Evolutionary conservation across 2,888 invertebrate genomes (phyloP), one percentile per base, ranked within the genome.

Genomic region (Drosophila siamana): DNA sequence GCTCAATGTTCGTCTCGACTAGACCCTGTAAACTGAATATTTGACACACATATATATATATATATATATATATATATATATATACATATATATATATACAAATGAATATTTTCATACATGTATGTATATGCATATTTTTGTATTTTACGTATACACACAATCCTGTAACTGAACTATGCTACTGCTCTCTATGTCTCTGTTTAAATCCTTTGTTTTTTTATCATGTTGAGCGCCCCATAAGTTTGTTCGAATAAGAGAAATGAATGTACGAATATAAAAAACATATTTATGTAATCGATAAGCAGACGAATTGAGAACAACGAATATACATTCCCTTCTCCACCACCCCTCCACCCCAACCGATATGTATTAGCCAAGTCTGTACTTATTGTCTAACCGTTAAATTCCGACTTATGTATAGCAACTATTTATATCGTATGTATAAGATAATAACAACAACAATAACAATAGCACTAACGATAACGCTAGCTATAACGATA

Each of bases 211-310:
- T 47, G 50, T 62, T 26, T 19, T 47, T 54, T 62, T 26, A 30
- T 44, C 36, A 30, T 48, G 30, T 50, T 30, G 56, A 71, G 44
- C 50, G 40, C 54, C 19, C 28, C 46, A 54, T 55, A 51, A 52
- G 38, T 55, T 59, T 70, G 76, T 67, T 77, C 72, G 74, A 76
- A 72, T 69, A 66, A 52, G 43, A 43, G 33, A 44, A 68, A 44
- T 50, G 28, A 60, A 55, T 51, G 9, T 60, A 26, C 44, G 36
- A 44, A 50, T 63, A 63, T 60, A 69, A 36, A 38, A 47, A 38
- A 69, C 47, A 62, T 74, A 59, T 41, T 13, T 13, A 15, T 38
- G 13, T 38, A 38, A 38, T 15, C 33, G 13, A 38, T 75, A 75
- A 66, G 74, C 13, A 22, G 65, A 41, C 41, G 41, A 52, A 61